Evolutionary conservation across 2,797 vertebrate species (phyloP).

Genomic region (Pseudocheirus occidentalis): DNA sequence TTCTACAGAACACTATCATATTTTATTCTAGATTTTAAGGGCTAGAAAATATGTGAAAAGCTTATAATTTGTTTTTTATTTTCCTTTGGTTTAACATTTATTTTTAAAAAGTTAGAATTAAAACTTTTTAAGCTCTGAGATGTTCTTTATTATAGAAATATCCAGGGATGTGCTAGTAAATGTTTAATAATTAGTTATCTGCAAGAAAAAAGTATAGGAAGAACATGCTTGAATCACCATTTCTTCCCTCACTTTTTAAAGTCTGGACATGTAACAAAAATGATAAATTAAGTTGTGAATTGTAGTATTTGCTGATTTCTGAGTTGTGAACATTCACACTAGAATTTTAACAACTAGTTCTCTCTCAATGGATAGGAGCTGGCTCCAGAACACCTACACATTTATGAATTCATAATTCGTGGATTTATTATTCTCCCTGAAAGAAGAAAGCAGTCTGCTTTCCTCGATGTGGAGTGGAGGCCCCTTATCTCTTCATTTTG

Average conservation of each 20-base stretch:
- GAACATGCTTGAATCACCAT: not conserved
- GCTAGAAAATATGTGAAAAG: not conserved
- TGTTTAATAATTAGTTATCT: not conserved
- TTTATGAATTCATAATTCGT: not conserved
- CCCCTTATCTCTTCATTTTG: not conserved
- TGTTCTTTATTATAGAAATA: not conserved
- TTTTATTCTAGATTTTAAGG: conserved; percentile 23
- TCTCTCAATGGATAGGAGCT: not conserved
- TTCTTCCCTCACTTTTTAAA: not conserved
- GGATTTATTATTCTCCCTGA: not conserved
- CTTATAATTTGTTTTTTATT: not conserved
- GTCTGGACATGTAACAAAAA: not conserved
- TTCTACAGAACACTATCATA: not conserved
- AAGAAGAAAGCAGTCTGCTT: not conserved
- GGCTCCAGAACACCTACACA: not conserved
- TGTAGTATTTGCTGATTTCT: not conserved
- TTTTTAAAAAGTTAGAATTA: not conserved
- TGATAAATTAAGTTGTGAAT: not conserved
- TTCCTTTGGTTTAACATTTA: conserved; percentile 14
- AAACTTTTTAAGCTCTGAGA: not conserved
- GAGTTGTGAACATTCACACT: not conserved
- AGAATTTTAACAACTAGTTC: not conserved
- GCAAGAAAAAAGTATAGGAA: not conserved
- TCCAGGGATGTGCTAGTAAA: not conserved
- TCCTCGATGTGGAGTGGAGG: not conserved